Conservation (phyloP, 1,140 invertebrate genomes). For the Aphidius gifuensis region DNA sequence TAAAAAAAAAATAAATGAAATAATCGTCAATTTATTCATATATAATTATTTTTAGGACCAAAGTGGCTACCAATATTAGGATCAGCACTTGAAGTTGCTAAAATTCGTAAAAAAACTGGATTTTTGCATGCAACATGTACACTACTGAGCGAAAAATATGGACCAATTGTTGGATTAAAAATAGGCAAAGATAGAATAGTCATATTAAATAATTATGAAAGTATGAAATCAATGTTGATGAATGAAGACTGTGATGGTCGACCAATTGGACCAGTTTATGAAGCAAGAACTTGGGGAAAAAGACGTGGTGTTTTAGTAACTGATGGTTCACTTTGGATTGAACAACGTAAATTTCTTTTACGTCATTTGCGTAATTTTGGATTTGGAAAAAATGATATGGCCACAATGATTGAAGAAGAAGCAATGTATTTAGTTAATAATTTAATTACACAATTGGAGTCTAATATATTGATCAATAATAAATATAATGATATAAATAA, state of each 20-base stretch:
- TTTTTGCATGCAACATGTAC: constrained; percentile 66
- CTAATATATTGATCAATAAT: not conserved
- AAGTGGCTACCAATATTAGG: constrained; percentile 74
- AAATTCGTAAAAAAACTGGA: constrained; percentile 62
- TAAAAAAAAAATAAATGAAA: not conserved
- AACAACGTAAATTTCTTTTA: constrained; percentile 77
- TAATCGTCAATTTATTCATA: not conserved
- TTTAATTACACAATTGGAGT: constrained; percentile 58
- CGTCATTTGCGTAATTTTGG: constrained; percentile 78
- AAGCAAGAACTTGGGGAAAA: constrained; percentile 68
- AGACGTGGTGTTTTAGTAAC: constrained; percentile 67
- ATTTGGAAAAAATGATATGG: constrained; percentile 75
- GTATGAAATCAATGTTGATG: constrained; percentile 69
- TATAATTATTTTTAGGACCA: constrained; percentile 56
- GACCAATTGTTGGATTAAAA: constrained; percentile 69
- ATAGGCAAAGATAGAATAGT: constrained; percentile 74
- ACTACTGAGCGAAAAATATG: constrained; percentile 61
- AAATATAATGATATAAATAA: not conserved
- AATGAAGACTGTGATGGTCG: constrained; percentile 75
- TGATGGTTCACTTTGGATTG: constrained; percentile 77
- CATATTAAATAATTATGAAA: constrained; percentile 66
- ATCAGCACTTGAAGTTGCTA: constrained; percentile 61
- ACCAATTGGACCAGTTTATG: constrained; percentile 71
- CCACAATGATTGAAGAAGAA: constrained; percentile 67
- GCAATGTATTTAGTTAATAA: constrained; percentile 60